These are phyloP conservation scores for Paragorgia papillata DNA, from an alignment of 92 coral and sea anemone genomes.

Conservation along the genomic window DNA sequence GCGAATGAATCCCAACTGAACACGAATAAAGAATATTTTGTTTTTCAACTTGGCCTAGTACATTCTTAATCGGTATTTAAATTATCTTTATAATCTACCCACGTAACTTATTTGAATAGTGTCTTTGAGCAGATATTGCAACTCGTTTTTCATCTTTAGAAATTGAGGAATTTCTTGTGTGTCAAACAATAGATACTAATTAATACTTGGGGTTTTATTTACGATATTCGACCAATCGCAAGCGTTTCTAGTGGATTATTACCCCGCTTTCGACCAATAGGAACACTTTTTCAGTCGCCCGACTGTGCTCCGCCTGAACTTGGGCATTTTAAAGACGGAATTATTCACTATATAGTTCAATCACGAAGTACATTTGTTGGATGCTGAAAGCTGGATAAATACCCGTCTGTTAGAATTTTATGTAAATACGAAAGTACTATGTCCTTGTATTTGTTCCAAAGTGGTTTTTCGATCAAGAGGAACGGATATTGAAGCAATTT, in stretches of 20 bases:
- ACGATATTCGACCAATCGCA: conserved; percentile 12
- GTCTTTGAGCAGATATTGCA: too few species aligned
- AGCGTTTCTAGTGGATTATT: too few species aligned
- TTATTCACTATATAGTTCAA: neutral
- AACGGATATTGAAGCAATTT: neutral
- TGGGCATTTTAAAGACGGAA: neutral
- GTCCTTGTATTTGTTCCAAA: neutral
- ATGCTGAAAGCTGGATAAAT: conserved; percentile 9
- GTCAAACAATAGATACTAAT: too few species aligned
- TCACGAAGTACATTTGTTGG: neutral
- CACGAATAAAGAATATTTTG: too few species aligned
- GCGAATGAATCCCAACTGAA: too few species aligned
- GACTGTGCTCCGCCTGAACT: neutral
- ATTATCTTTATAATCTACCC: neutral
- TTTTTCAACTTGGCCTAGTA: too few species aligned
- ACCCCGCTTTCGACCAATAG: neutral
- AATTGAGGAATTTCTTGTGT: neutral
- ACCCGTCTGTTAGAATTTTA: conserved; percentile 15
- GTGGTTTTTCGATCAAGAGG: neutral
- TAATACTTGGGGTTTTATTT: neutral
- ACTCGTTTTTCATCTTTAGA: neutral
- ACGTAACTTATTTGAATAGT: conserved; percentile 16
- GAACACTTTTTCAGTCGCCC: neutral
- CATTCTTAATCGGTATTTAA: too few species aligned
- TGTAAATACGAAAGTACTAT: neutral